These are phyloP conservation scores for Nasonia vitripennis DNA, from an alignment of 1,140 invertebrate genomes.

Conservation along the genomic window DNA sequence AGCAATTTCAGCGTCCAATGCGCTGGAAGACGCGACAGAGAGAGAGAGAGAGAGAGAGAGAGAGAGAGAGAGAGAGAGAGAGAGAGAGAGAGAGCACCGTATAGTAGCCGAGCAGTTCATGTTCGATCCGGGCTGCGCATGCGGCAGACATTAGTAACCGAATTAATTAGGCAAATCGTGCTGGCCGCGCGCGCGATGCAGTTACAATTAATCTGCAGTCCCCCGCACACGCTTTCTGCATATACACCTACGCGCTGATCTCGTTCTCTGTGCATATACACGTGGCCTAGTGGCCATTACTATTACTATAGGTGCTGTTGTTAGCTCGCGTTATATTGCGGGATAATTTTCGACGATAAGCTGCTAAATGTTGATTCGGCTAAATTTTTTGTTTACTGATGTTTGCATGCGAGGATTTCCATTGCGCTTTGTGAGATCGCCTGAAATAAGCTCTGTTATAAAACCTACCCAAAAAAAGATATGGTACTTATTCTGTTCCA, in stretches of 20 bases:
- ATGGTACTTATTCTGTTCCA: too few relatives aligned
- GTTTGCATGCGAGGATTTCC: too few relatives aligned
- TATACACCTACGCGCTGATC: not conserved
- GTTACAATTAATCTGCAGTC: conserved; percentile 68
- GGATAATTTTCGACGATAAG: too few relatives aligned
- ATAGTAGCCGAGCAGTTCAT: not conserved
- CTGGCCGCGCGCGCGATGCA: conserved; percentile 64
- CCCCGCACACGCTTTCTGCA: conserved; percentile 41
- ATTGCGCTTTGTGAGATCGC: too few relatives aligned
- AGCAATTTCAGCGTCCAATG: conserved; percentile 37
- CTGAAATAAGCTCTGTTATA: too few relatives aligned
- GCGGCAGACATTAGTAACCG: conserved; percentile 71
- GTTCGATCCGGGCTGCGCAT: conserved; percentile 46
- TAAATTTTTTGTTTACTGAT: too few relatives aligned
- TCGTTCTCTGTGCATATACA: too few relatives aligned
- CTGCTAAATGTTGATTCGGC: too few relatives aligned
- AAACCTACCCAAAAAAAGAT: too few relatives aligned
- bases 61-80: too few relatives aligned
- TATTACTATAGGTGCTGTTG: not conserved
- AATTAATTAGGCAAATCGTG: conserved; percentile 74
- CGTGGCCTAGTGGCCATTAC: not conserved
- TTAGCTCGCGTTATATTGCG: too few relatives aligned
- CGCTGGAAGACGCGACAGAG: not conserved
- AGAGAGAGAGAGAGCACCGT: too few relatives aligned
- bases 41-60: not conserved